These are phyloP conservation scores for Portunus trituberculatus DNA, from an alignment of 1,140 invertebrate genomes.

Conservation along the genomic window DNA sequence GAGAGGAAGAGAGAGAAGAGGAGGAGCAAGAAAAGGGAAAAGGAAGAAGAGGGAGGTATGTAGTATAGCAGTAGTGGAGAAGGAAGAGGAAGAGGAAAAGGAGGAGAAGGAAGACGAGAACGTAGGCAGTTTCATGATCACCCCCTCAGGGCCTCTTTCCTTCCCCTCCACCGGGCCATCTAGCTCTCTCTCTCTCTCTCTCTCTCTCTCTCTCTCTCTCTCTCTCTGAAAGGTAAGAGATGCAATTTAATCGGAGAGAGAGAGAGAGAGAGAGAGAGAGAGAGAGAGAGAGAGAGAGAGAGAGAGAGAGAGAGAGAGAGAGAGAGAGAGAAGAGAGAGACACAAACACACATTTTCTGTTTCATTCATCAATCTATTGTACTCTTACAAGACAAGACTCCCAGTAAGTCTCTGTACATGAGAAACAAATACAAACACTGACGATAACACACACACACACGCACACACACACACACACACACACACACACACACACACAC, in stretches of 20 bases:
- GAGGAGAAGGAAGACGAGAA: no score
- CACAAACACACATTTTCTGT: no score
- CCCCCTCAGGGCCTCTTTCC: slow-evolving; percentile 15
- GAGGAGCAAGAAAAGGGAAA: not conserved
- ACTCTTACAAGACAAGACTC: no score
- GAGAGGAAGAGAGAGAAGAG: not conserved
- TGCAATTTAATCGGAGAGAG: not conserved
- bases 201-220: not conserved
- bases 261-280: slow-evolving; percentile 13
- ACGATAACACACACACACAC: no score
- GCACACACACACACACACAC: no score
- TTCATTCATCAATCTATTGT: no score
- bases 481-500: no score
- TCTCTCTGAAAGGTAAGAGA: not conserved
- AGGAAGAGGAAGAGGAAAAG: not conserved
- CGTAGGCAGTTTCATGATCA: not conserved
- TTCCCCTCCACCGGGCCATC: not conserved
- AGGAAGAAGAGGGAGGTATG: not conserved
- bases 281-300: not conserved
- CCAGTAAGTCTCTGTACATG: no score
- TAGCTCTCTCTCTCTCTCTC: not conserved
- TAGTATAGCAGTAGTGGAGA: not conserved
- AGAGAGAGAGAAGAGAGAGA: not conserved
- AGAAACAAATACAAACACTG: no score
- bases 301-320: slow-evolving; percentile 20